Evolutionary conservation across 2,888 invertebrate genomes (phyloP), one percentile per base, ranked within the genome.

Genomic region (Germaria angustata): DNA sequence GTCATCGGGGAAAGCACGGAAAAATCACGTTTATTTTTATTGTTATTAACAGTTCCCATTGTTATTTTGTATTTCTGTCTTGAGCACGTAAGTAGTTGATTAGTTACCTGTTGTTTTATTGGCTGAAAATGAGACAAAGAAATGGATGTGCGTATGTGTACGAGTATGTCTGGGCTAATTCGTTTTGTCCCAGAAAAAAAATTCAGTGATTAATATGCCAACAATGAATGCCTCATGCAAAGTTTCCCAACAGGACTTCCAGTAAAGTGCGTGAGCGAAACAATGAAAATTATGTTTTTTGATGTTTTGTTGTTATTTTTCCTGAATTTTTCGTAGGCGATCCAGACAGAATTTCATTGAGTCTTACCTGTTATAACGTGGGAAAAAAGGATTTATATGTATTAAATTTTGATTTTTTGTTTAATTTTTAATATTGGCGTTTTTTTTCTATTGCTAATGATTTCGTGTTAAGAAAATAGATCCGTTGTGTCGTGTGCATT

Each of bases 201-300:
- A 46, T 53, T 71, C 53, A 39, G 11, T 72, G 68, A 63, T 78
- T 78, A 78, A 63, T 73, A 73, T 73, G 78, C 72, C 46, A 69
- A 34, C n/a, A 66, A 11, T n/a, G n/a, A n/a, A n/a, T 71, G 71
- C 46, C 53, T 32, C 22, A 49, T 81, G 61, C 61, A 57, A 77
- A 77, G 77, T 68, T 78, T 81, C 81, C 81, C 78, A 73, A 78
- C 78, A 81, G 81, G 81, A 81, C 73, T 61, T 68, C 65, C 7
- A 57, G 49, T 17, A 61, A 77, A 78, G 73, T 81, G 68, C 81
- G 78, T 81, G 78, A 69, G 66, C 11, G 49, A 44, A 63, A 78
- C 73, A 81, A 81, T 63, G 46, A 68, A 68, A 28, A 24, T 57
- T 41, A 15, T 36, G 24, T 77, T 49, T 28, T 24, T 49, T 51